These are phyloP conservation scores for Myotis yumanensis DNA, from an alignment of 2,113 vertebrate genomes.

Conservation along the genomic window DNA sequence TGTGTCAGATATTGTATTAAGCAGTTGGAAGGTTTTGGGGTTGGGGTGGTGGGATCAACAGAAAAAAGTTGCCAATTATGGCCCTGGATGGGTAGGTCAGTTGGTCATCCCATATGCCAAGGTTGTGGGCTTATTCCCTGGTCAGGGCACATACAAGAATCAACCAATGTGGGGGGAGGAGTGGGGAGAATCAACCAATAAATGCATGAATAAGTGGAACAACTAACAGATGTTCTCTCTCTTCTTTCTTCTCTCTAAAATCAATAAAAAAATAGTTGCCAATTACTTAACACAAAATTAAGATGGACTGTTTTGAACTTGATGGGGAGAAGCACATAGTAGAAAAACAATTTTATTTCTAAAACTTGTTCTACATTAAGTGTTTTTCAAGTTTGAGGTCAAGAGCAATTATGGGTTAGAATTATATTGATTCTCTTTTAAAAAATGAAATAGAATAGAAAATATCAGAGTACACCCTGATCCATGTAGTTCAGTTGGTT, in stretches of 20 bases:
- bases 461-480: neutral
- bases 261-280: slow-evolving; percentile 1
- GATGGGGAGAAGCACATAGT: neutral
- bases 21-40: neutral
- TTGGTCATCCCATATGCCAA: neutral
- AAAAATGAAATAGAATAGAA: neutral
- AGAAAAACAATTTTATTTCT: slow-evolving; percentile 42
- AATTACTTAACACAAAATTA: neutral
- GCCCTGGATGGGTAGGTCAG: neutral
- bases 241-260: neutral
- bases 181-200: neutral
- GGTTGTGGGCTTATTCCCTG: neutral
- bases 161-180: neutral
- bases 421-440: neutral
- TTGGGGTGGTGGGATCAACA: neutral
- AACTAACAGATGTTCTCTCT: neutral
- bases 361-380: slow-evolving; percentile 7
- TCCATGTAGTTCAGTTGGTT: neutral
- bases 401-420: neutral
- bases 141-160: neutral
- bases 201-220: neutral
- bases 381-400: neutral
- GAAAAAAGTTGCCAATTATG: slow-evolving; percentile 15
- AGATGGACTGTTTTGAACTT: slow-evolving; percentile 12
- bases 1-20: slow-evolving; percentile 27